Evolutionary conservation across 2,113 vertebrate genomes (phyloP).

Genomic region (Zosterops borbonicus): DNA sequence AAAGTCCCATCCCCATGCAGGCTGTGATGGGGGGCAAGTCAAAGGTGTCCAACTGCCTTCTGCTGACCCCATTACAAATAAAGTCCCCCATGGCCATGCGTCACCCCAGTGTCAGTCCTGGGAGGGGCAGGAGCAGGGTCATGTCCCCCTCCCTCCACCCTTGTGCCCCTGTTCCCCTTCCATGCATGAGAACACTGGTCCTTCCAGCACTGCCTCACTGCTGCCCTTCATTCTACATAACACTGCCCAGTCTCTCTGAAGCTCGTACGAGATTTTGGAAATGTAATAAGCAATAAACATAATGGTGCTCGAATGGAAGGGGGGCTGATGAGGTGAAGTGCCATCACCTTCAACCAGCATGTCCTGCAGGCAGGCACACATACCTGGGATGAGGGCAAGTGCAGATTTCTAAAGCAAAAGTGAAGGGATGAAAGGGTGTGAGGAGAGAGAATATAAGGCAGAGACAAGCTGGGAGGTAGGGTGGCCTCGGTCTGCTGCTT

Average conservation of each 20-base stretch:
- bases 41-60: fast-evolving
- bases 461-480: neutral
- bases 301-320: fast-evolving
- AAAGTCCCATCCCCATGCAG: neutral
- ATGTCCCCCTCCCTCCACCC: fast-evolving
- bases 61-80: fast-evolving
- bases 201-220: neutral
- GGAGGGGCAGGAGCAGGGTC: neutral
- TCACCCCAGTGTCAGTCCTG: neutral
- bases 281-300: neutral
- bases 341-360: neutral
- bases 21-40: neutral
- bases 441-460: neutral
- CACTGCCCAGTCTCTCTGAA: neutral
- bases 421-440: neutral
- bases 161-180: neutral
- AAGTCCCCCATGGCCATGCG: fast-evolving
- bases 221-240: neutral
- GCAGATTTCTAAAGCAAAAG: neutral
- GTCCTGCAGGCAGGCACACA: neutral
- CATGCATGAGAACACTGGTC: fast-evolving
- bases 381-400: neutral
- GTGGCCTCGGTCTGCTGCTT: fast-evolving
- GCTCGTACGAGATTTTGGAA: neutral
- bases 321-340: neutral